phyloP scores from a whole-genome alignment of 2,888 invertebrate species.

The Polyommatus iphigenia region DNA sequence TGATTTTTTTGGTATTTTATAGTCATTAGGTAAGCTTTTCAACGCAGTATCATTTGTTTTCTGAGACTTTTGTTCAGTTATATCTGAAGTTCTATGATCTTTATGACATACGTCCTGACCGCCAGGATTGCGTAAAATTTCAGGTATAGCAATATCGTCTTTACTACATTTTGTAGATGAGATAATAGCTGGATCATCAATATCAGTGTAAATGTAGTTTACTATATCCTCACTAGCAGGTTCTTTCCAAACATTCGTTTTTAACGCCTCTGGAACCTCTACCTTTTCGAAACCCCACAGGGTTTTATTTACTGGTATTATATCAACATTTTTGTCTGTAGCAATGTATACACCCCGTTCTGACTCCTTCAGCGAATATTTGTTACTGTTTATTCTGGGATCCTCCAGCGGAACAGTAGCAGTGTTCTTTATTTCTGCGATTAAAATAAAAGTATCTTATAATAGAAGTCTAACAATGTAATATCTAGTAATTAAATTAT shows the following conservation, averaged over 20 bases:
- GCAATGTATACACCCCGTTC: constrained; percentile 49
- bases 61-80: not conserved
- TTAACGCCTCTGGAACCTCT: constrained; percentile 52
- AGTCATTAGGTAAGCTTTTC: constrained; percentile 33
- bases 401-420: constrained; percentile 56
- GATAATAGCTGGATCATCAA: constrained; percentile 46
- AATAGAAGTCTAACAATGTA: not conserved
- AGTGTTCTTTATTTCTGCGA: constrained; percentile 62
- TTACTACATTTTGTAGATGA: not conserved
- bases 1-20: constrained; percentile 45
- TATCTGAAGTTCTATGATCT: not conserved
- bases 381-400: constrained; percentile 58
- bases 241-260: constrained; percentile 39
- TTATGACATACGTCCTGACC: not conserved
- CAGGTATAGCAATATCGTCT: not conserved
- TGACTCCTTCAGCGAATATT: constrained; percentile 51
- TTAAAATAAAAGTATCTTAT: constrained; percentile 39
- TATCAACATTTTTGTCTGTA: constrained; percentile 49
- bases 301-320: constrained; percentile 51
- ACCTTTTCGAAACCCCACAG: constrained; percentile 50
- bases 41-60: not conserved
- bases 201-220: constrained; percentile 51
- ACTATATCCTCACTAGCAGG: constrained; percentile 44
- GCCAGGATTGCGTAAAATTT: not conserved
- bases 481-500: not conserved